Base-by-base conservation (phyloP, 2,113 vertebrate genomes). In the Nannobrachium achirus region DNA sequence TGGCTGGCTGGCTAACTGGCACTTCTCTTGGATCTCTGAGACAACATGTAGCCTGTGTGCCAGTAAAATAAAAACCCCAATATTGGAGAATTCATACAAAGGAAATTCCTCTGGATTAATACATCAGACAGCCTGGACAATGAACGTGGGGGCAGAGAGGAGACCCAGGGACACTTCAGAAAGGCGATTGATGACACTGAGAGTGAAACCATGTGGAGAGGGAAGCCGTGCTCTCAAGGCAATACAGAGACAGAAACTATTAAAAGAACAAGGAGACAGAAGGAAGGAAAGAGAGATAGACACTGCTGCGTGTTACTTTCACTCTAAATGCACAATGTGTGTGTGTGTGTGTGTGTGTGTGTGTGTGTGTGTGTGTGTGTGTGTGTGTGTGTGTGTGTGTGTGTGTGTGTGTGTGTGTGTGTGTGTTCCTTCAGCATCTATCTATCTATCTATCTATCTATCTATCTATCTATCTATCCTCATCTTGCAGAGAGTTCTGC, bases 171-270 rank as follows among this genome's bases (percentile, higher is more conserved):
- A 55, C 7, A 8, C 19, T 44, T 5, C 25, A 38, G 15, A 25
- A 16, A 10, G 38, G 6, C 38, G n/a, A 45, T 39, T 25, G 39
- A 59, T 40, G 44, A 18, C 10, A 14, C 16, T 33, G 3, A 14
- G 39, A 18, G 42, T 52, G 48, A 42, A 46, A 39, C 38, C 11
- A 6, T 13, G 14, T 16, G 25, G 41, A 56, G 10, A 7, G 42
- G 8, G n/a, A 61, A 69, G 57, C 40, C 4, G 6, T 41, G 50
- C 10, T 62, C 40, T 62, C 11, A 55, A 40, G 50, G 15, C 41
- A 53, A 33, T 33, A 33, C 25, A 33, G 25, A 3, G 25, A 33
- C 25, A 33, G 25, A 33, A 33, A 33, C 25, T 33, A 33, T 33
- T 3, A 33, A n/a, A n/a, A 33, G 2, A 33, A 33, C 25, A 33